Evolutionary conservation across 2,888 invertebrate genomes (phyloP).

Genomic region (Fragum fragum): DNA sequence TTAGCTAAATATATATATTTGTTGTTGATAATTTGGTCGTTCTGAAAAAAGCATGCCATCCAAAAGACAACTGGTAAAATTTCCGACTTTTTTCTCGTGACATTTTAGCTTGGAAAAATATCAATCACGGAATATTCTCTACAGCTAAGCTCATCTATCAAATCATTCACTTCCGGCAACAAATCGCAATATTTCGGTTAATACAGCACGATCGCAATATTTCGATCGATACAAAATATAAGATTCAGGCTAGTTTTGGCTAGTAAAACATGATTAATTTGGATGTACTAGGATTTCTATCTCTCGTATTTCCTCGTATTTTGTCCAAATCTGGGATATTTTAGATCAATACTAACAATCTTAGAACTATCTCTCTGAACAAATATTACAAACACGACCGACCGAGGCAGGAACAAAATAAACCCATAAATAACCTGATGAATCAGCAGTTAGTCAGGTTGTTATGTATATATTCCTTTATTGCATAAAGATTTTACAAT

Average conservation of each 20-base stretch:
- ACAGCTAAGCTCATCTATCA: not conserved
- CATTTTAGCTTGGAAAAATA: not conserved
- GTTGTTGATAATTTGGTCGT: too few relatives aligned
- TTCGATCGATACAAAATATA: constrained; percentile 15
- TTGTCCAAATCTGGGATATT: constrained; percentile 7
- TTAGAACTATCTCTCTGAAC: constrained; percentile 13
- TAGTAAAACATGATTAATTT: constrained; percentile 9
- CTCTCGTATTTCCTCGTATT: constrained; percentile 2
- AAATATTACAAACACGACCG: constrained; percentile 7
- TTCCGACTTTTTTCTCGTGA: too few relatives aligned
- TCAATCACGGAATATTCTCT: not conserved
- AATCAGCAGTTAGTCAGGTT: too few relatives aligned
- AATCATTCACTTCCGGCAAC: not conserved
- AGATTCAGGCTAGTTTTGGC: not conserved
- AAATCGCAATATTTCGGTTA: constrained; percentile 2
- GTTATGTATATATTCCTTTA: too few relatives aligned
- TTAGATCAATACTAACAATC: constrained; percentile 19
- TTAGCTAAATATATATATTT: too few relatives aligned
- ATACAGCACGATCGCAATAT: constrained; percentile 14
- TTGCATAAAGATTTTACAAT: too few relatives aligned
- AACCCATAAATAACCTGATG: not conserved
- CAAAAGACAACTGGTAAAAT: too few relatives aligned
- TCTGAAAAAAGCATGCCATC: too few relatives aligned
- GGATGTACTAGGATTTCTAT: constrained; percentile 11
- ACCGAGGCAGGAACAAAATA: not conserved